Evolutionary conservation across 35 echinoderm and acorn worm species (phyloP).

Genomic region (Amphiura filiformis): DNA sequence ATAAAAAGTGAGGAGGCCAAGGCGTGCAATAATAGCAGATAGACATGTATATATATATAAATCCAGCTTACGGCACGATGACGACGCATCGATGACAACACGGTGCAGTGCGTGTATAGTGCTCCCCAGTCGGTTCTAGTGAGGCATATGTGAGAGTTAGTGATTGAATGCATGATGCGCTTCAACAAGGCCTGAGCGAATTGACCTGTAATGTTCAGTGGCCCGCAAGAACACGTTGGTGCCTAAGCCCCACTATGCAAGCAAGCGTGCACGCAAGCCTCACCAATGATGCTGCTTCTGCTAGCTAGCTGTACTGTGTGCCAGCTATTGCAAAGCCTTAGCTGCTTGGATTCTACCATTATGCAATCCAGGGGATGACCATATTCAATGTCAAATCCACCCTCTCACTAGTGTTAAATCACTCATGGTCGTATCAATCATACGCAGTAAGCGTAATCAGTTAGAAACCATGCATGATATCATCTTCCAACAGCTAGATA

Average conservation of each 20-base stretch:
- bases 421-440: neutral
- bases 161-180: neutral
- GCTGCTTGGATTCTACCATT: neutral
- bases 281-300: too few species aligned
- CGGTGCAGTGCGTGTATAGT: neutral
- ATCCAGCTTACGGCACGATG: constrained; percentile 1
- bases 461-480: neutral
- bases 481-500: neutral
- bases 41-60: neutral
- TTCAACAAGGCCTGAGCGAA: neutral
- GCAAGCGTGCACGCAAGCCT: neutral
- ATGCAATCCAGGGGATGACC: neutral
- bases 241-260: neutral
- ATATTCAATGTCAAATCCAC: too few species aligned
- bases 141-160: neutral
- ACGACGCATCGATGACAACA: too few species aligned
- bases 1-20: neutral
- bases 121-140: neutral
- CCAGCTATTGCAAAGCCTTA: neutral
- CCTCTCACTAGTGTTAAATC: neutral
- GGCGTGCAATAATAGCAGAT: neutral
- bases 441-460: neutral
- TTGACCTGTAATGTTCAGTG: constrained; percentile 2
- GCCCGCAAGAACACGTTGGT: constrained; percentile 7
- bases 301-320: neutral